A percentile compares a stretch with the other conserved stretches of the same genome.
Conservation (phyloP, 2,113 vertebrate species). For the Notechis scutatus region DNA sequence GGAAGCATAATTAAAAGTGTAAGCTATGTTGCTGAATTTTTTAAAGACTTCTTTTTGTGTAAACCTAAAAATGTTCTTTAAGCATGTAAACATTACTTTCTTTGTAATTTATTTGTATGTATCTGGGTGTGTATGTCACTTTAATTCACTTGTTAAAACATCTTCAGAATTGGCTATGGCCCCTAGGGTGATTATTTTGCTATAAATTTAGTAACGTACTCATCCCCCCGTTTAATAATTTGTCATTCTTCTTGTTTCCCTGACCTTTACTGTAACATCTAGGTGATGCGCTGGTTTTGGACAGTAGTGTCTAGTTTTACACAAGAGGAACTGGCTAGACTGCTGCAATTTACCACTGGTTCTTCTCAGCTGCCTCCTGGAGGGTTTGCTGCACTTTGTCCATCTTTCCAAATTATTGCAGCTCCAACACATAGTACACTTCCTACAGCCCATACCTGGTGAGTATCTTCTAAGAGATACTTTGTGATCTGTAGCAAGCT, state of each 20-base stretch:
- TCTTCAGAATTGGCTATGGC: slow-evolving; percentile 11
- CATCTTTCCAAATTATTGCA: slow-evolving; percentile 97
- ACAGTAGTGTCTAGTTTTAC: slow-evolving; percentile 96
- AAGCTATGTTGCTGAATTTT: neutral
- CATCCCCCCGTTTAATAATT: slow-evolving; percentile 1
- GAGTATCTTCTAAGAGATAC: slow-evolving; percentile 40
- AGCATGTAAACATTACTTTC: no score
- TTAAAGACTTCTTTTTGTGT: neutral
- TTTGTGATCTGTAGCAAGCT: neutral
- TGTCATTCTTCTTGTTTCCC: slow-evolving; percentile 13
- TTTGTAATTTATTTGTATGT: neutral
- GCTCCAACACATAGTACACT: slow-evolving; percentile 94
- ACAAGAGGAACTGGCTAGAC: slow-evolving; percentile 93
- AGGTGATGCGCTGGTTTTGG: slow-evolving; percentile 99
- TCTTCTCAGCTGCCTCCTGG: slow-evolving; percentile 95
- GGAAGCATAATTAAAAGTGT: neutral
- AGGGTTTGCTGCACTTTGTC: slow-evolving; percentile 94
- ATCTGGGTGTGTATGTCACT: neutral
- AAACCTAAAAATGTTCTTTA: neutral
- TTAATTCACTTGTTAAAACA: neutral
- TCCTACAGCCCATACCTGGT: slow-evolving; percentile 98
- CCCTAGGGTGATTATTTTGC: slow-evolving; percentile 7
- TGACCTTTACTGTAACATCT: slow-evolving; percentile 40
- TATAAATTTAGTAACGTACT: neutral
- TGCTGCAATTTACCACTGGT: slow-evolving; percentile 97